Evolutionary conservation across 2,797 vertebrate species (phyloP), one percentile per base, ranked within the genome.

Genomic region (Chrysocyon brachyurus): DNA sequence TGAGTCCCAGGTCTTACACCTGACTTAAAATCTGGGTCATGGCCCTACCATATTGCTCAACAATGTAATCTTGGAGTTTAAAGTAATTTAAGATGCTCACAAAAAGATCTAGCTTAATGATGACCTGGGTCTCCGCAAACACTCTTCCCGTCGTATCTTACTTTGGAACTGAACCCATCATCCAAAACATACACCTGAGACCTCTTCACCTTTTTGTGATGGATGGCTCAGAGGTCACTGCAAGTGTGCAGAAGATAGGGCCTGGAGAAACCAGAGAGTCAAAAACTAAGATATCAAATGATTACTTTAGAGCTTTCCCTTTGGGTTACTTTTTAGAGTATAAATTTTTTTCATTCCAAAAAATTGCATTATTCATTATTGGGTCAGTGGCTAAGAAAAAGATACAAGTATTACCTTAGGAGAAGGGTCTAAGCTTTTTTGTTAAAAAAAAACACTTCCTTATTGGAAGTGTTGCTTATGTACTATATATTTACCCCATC

Each of bases 181-280:
- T 70, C 84, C 84, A 77, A 26, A 72, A 61, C 79, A 19, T 26
- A 72, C 83, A 95, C 89, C 96, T 75, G 83, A 54, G 61, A 66
- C 73, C 68, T 81, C 84, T 70, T 70, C 63, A 61, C 79, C 40
- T 93, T 6, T 19, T 28, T 7, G 40, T 97, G 97, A 97, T 66
- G 82, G 95, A 93, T 72, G 73, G 77, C 79, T 94, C 66, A 12
- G 89, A 96, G 94, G 96, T 96, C 96, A 93, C 52, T 6, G 46
- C 36, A 54, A 90, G 81, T 81, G 70, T 84, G 57, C 72, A 10
- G 28, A 70, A 94, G 84, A 72, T 36, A 70, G 31, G 17, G 10
- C 24, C 64, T 90, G 66, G 17, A 84, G 83, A 77, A 95, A 84
- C 63, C 61, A 10, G 56, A 33, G 19, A 68, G 33, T 14, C 10